Evolutionary conservation across 2,797 vertebrate genomes (phyloP).

Genomic region (Poecilia velifera): DNA sequence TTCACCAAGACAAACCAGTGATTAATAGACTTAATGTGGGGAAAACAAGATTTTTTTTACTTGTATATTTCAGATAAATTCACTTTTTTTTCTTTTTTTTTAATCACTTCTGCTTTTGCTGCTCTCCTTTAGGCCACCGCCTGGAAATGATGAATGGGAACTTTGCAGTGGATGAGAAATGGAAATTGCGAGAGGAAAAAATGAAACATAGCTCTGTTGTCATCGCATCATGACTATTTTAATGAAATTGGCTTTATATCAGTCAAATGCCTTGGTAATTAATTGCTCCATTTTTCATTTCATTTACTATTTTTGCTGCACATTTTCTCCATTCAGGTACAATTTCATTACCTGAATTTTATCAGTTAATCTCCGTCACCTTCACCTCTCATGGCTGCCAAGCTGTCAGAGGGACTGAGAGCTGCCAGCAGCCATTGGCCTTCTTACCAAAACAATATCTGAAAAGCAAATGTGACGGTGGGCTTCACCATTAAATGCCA

Average conservation of each 20-base stretch:
- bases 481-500: neutral
- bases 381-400: neutral
- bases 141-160: constrained; percentile 19
- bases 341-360: constrained; percentile 11
- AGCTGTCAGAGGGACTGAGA: neutral
- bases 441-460: neutral
- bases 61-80: neutral
- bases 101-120: neutral
- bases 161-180: constrained; percentile 18
- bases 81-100: neutral
- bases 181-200: constrained; percentile 9
- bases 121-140: constrained; percentile 3
- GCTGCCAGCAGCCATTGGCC: too few species aligned
- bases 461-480: neutral
- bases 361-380: neutral
- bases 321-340: neutral
- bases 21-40: neutral
- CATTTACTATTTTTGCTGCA: constrained; percentile 4
- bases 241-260: constrained; percentile 13
- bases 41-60: neutral
- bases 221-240: constrained; percentile 9
- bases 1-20: neutral
- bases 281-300: constrained; percentile 7
- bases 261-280: constrained; percentile 4
- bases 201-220: constrained; percentile 14